phyloP scores from a whole-genome alignment of 2,797 vertebrate genomes.

The Nothura maculosa region DNA sequence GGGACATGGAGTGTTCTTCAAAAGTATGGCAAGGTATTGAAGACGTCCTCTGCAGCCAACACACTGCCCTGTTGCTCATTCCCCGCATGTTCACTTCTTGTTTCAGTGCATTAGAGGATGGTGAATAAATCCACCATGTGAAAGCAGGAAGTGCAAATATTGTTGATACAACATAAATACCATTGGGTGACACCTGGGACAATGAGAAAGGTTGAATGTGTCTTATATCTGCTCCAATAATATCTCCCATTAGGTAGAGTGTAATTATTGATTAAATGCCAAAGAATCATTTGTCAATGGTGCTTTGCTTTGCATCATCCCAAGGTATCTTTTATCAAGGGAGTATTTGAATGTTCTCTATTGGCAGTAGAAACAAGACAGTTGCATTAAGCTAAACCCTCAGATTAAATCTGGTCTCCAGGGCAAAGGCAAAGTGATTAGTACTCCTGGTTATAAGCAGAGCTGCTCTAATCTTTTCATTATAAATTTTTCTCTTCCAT shows the following conservation, averaged over 20 bases:
- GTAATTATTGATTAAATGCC: slow-evolving; percentile 18
- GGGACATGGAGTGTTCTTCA: background rate
- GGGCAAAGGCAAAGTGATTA: slow-evolving; percentile 66
- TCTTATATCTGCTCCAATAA: background rate
- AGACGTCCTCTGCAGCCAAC: background rate
- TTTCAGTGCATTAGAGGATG: background rate
- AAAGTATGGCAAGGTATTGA: background rate
- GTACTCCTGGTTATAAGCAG: slow-evolving; percentile 67
- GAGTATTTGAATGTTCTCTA: background rate
- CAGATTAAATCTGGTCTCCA: slow-evolving; percentile 70
- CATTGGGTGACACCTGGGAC: background rate
- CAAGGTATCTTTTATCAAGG: slow-evolving; percentile 7
- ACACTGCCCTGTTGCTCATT: background rate
- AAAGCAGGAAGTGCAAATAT: background rate
- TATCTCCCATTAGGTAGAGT: background rate
- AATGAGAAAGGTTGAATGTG: background rate
- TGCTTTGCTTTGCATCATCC: slow-evolving; percentile 39
- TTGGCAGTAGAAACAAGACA: slow-evolving; percentile 65
- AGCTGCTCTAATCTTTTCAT: slow-evolving; percentile 68
- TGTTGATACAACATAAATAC: background rate
- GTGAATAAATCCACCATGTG: background rate
- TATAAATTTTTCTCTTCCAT: slow-evolving; percentile 64
- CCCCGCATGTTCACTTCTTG: background rate
- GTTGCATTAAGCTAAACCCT: slow-evolving; percentile 62
- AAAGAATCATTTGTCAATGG: background rate